Conservation (phyloP, 2,797 vertebrate genomes). For the Cuculus canorus region DNA sequence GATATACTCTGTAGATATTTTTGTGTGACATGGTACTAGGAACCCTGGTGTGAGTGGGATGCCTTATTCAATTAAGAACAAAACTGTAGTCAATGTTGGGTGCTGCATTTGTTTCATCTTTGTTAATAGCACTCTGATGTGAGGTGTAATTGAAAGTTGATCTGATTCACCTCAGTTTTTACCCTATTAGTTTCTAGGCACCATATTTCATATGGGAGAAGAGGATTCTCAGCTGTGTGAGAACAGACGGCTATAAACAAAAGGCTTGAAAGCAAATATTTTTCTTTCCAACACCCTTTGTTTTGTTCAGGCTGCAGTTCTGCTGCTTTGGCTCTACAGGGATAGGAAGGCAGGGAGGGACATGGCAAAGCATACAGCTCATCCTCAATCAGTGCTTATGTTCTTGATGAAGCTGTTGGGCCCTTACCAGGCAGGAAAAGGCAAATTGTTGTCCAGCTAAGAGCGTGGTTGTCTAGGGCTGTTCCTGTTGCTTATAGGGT, state of each 20-base stretch:
- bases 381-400: background rate
- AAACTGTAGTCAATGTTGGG: background rate
- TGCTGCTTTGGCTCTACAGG: background rate
- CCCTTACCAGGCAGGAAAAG: background rate
- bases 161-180: background rate
- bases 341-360: background rate
- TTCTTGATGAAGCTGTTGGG: fast-evolving
- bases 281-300: background rate
- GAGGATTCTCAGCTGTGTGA: background rate
- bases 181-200: background rate
- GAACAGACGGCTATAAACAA: background rate
- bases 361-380: fast-evolving
- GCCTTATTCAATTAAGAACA: background rate
- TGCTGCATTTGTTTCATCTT: background rate
- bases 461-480: background rate
- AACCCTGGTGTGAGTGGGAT: background rate
- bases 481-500: background rate
- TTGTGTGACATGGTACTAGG: too few relatives aligned
- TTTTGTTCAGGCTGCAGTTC: background rate
- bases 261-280: background rate
- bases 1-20: too few relatives aligned
- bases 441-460: fast-evolving
- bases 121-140: too few relatives aligned
- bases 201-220: background rate
- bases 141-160: background rate